Evolutionary conservation across 1,140 invertebrate genomes (phyloP).

Genomic region (Drosophila teissieri): DNA sequence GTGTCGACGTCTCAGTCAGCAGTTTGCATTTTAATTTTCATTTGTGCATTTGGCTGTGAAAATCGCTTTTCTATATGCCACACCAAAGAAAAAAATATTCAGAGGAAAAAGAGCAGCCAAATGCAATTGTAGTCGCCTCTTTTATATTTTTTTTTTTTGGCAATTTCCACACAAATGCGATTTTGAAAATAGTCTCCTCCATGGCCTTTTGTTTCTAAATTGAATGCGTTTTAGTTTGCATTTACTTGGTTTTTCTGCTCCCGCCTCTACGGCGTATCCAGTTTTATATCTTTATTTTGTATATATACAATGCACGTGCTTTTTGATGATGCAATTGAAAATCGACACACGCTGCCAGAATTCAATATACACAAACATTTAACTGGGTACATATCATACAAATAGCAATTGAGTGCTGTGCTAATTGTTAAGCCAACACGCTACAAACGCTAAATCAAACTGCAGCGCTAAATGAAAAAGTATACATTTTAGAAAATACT

Average conservation of each 20-base stretch:
- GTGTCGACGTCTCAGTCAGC: constrained; percentile 44
- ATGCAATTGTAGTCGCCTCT: constrained; percentile 21
- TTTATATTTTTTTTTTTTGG: constrained; percentile 5
- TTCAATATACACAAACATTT: constrained; percentile 24
- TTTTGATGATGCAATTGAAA: constrained; percentile 50
- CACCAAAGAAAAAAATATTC: constrained; percentile 9
- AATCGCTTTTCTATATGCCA: constrained; percentile 61
- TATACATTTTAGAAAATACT: neutral
- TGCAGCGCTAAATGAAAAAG: constrained; percentile 42
- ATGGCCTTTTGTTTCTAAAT: constrained; percentile 40
- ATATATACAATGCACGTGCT: constrained; percentile 41
- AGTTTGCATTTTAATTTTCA: constrained; percentile 67
- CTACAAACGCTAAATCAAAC: constrained; percentile 39
- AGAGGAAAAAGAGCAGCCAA: constrained; percentile 3
- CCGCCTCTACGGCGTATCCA: neutral
- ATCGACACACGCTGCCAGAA: constrained; percentile 32
- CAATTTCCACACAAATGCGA: constrained; percentile 51
- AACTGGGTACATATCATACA: constrained; percentile 2
- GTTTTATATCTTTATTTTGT: neutral
- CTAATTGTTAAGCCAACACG: constrained; percentile 71
- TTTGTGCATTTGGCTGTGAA: constrained; percentile 74
- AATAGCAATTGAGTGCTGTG: constrained; percentile 47
- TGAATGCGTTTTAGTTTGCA: constrained; percentile 52
- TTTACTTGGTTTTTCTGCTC: constrained; percentile 8
- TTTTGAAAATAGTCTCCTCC: constrained; percentile 40